Conservation (phyloP, 2,113 vertebrate species). For the Chionomys nivalis region DNA sequence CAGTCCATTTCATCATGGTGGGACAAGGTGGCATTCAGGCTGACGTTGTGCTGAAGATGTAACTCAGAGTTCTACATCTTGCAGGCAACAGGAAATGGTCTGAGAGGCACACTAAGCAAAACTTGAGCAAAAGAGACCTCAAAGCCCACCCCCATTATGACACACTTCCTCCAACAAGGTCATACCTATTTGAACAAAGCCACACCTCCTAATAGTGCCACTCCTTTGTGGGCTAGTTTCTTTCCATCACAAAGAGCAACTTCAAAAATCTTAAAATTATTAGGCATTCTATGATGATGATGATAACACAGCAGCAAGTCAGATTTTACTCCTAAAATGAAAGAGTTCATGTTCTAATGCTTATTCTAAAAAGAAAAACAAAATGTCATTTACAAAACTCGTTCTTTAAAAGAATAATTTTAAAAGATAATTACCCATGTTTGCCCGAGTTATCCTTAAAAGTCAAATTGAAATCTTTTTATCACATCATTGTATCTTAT, state of each 20-base stretch:
- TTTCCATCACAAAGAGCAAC: neutral
- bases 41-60: too few species aligned
- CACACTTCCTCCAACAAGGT: neutral
- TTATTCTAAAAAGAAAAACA: neutral
- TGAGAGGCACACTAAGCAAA: too few species aligned
- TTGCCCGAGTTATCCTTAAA: neutral
- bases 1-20: too few species aligned
- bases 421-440: neutral
- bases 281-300: conserved; percentile 12
- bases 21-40: too few species aligned
- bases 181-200: too few species aligned
- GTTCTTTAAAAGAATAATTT: neutral
- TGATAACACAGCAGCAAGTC: neutral
- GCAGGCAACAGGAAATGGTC: too few species aligned
- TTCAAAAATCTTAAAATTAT: neutral
- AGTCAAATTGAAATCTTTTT: neutral
- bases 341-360: neutral
- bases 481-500: neutral
- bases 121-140: too few species aligned
- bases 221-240: neutral
- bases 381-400: neutral
- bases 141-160: neutral
- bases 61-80: too few species aligned
- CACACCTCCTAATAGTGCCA: neutral
- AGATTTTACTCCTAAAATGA: neutral